These are phyloP conservation scores for Myotis pilosus DNA, from an alignment of 2,797 vertebrate genomes.

Conservation along the genomic window DNA sequence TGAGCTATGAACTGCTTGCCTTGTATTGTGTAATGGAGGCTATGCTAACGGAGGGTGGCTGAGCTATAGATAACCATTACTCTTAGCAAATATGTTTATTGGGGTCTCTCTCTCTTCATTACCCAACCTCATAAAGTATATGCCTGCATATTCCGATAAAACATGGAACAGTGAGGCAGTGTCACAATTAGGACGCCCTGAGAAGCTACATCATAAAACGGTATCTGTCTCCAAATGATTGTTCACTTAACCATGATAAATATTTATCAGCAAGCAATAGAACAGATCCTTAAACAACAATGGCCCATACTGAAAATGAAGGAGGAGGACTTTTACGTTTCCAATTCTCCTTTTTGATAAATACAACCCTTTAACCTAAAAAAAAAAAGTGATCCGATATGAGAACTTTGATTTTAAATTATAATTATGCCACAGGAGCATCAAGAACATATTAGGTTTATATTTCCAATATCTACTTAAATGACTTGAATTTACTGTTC, in stretches of 20 bases:
- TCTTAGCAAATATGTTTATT: conserved; percentile 76
- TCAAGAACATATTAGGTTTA: background rate
- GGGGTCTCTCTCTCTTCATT: conserved; percentile 74
- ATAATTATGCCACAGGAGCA: background rate
- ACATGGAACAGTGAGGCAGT: conserved; percentile 61
- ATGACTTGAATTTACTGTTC: background rate
- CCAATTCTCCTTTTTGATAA: background rate
- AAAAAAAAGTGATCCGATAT: background rate
- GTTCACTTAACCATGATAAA: conserved; percentile 59
- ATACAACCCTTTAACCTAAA: background rate
- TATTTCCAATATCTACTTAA: background rate
- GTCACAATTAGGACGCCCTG: conserved; percentile 58
- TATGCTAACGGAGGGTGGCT: conserved; percentile 36
- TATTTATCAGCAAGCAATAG: conserved; percentile 50
- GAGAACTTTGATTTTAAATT: background rate
- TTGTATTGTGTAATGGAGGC: conserved; percentile 54
- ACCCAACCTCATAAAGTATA: conserved; percentile 69
- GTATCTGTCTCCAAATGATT: conserved; percentile 56
- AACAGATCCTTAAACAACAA: background rate
- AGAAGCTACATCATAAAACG: conserved; percentile 61
- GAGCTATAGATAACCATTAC: conserved; percentile 71
- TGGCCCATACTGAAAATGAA: background rate
- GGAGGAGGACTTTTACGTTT: background rate
- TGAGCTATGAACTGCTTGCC: conserved; percentile 71
- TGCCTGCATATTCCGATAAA: conserved; percentile 68